Evolutionary conservation across 2,113 vertebrate genomes (phyloP), one percentile per base, ranked within the genome.

Genomic region (Heloderma charlesbogerti): DNA sequence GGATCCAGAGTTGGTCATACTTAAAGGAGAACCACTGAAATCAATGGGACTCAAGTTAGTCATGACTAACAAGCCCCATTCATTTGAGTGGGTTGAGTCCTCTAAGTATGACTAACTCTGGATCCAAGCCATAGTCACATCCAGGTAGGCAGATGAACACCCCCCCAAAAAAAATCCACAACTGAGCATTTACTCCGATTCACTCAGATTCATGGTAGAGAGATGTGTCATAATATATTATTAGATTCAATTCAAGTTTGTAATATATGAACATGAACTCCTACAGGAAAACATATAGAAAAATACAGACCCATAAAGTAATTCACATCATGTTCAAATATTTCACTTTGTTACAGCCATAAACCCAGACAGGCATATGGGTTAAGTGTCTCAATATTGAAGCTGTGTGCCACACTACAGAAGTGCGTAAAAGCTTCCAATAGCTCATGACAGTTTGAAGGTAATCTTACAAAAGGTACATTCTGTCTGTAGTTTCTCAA

Each of bases 171-270:
- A 54, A 54, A 20, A 63, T 63, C 20, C 20, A 22, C 16, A 63
- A 63, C 57, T 12, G 57, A 60, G n/a, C n/a, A n/a, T n/a, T n/a
- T n/a, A n/a, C n/a, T n/a, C 57, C 57, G 12, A 31, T 29, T n/a
- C 27, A 2, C 0, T 0, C 29, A 88, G 34, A 29, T 3, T 43
- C 22, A 3, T 0, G 31, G 9, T 29, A 79, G 4, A 75, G 16
- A 77, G 18, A 0, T 45, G 9, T 88, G 22, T 40, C 72, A 18
- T 37, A 48, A 31, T 45, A 45, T 63, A 67, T 54, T 3, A 0
- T 34, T 86, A 34, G 40, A 78, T 79, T 88, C 77, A 8, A 27
- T 74, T 18, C 60, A 51, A 45, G 40, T 90, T 82, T 67, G 74
- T 83, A 15, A 57, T 86, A 45, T 78, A 7, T 20, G 79, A n/a